Percentiles rank a stretch among this genome's conserved stretches.
Conservation (phyloP, 2,888 invertebrate species). For the Harpagoxenus sublaevis region DNA sequence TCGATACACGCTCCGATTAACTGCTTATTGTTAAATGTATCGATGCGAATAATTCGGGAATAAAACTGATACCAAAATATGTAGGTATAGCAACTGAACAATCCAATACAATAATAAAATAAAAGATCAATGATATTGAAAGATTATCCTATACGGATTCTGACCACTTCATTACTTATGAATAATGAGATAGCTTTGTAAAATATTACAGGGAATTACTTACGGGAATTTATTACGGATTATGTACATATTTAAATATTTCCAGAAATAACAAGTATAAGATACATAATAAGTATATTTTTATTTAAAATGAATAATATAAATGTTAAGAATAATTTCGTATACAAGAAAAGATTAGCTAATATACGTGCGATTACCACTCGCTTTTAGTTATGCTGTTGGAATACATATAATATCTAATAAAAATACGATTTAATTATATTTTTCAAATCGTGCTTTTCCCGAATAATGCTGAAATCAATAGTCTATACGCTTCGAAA, state of each 20-base stretch:
- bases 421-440: neutral
- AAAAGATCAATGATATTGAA: slow-evolving; percentile 1
- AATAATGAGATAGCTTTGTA: neutral
- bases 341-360: neutral
- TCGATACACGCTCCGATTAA: slow-evolving; percentile 33
- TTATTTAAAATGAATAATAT: neutral
- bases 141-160: neutral
- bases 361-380: neutral
- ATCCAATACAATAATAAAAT: slow-evolving; percentile 3
- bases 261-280: neutral
- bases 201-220: neutral
- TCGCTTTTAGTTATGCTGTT: neutral
- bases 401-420: neutral
- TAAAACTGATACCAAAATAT: slow-evolving; percentile 38
- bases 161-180: neutral
- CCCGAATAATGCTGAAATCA: neutral
- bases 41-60: slow-evolving; percentile 29
- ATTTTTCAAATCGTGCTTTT: neutral
- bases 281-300: neutral
- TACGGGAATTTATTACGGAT: neutral
- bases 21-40: slow-evolving; percentile 21
- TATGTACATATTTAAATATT: neutral
- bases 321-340: neutral
- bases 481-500: neutral
- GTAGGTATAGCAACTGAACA: neutral